Evolutionary conservation across 2,113 vertebrate genomes (phyloP), one percentile per base, ranked within the genome.

Genomic region (Phrynosoma blainvillii): DNA sequence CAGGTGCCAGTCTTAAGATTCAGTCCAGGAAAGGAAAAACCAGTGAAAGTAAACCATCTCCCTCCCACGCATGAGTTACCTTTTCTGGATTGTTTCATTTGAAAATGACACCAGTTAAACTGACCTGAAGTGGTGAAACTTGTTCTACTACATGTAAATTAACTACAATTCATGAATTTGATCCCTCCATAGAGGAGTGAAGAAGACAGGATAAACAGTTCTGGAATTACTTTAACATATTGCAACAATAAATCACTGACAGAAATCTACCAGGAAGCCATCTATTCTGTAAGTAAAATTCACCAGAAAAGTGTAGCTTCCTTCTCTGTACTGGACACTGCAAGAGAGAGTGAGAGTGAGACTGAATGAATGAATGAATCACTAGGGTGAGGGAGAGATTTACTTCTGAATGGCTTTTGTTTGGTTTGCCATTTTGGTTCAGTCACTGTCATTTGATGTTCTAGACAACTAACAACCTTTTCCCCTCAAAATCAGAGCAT

Each of bases 71-170:
- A 47, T 13, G 0, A 0, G 4, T 36, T 54, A 85, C 10, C 11
- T 20, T 59, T 82, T 13, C 81, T 18, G 65, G 25, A 62, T 30
- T n/a, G 75, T 27, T 59, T 21, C 40, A 21, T 68, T 68, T 74
- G 27, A 80, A 89, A 91, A 90, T 93, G 87, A 82, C 27, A 84
- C 18, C 62, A 56, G 84, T 54, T 86, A 83, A 85, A 86, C 25
- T 84, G 86, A 79, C 71, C 84, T 89, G 56, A 89, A 87, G 47
- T 83, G 85, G 20, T 89, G 90, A 0, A 84, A 91, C 42, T 79
- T 84, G 54, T 32, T 62, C 12, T 18, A 62, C 47, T 82, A 73
- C 87, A 16, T 11, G 3, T 70, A 79, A 52, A 79, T 79, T 86
- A 52, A 36, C 11, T 18, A 62, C 14, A 62, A 76, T 62, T 10